These are phyloP conservation scores for Athrips mouffetella DNA, from an alignment of 2,888 invertebrate species.

Conservation along the genomic window DNA sequence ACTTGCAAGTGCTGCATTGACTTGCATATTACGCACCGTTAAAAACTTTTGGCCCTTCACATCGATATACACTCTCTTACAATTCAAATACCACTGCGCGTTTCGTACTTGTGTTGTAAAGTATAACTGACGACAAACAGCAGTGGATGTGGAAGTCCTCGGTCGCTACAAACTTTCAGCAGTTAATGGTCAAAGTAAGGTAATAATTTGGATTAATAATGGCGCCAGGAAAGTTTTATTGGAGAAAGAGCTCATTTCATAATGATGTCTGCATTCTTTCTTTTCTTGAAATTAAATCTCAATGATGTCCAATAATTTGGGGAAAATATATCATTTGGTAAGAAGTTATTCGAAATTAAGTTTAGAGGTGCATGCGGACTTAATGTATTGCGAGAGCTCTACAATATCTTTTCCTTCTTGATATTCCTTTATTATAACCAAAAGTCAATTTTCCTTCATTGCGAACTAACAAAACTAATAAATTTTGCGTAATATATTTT, in stretches of 20 bases:
- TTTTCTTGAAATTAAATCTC: not conserved
- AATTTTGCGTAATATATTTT: too few relatives aligned
- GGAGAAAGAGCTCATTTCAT: constrained; percentile 12
- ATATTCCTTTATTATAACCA: too few relatives aligned
- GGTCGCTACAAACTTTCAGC: not conserved
- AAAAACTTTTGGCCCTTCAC: constrained; percentile 13
- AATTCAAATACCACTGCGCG: not conserved
- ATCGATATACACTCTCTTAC: not conserved
- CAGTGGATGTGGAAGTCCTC: not conserved
- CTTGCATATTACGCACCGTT: constrained; percentile 18
- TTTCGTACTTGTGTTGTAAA: not conserved
- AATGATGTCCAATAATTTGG: not conserved
- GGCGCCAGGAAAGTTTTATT: constrained; percentile 14
- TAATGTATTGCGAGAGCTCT: too few relatives aligned
- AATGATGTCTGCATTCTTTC: constrained; percentile 12
- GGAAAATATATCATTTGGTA: not conserved
- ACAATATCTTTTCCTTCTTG: too few relatives aligned
- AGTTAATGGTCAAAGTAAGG: constrained; percentile 9
- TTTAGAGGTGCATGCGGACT: too few relatives aligned
- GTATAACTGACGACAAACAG: too few relatives aligned
- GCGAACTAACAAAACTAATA: too few relatives aligned
- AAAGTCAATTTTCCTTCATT: too few relatives aligned
- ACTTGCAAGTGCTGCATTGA: constrained; percentile 11
- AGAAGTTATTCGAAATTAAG: too few relatives aligned
- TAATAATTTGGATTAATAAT: constrained; percentile 14